These are phyloP conservation scores for Embiotoca jacksoni DNA, from an alignment of 2,113 vertebrate species.

Conservation along the genomic window DNA sequence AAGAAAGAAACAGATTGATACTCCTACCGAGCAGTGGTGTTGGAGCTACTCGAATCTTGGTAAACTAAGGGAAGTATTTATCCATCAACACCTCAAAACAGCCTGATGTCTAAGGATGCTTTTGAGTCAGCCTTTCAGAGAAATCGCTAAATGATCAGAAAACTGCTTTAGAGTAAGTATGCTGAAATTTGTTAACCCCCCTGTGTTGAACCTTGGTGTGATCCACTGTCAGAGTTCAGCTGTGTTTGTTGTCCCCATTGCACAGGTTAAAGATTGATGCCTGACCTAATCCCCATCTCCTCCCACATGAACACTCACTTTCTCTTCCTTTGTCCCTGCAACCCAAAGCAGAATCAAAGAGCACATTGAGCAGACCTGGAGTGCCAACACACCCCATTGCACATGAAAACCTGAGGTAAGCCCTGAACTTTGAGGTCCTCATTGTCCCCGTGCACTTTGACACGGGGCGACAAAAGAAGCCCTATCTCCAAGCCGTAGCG, in stretches of 20 bases:
- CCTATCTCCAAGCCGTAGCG: slow-evolving; percentile 73
- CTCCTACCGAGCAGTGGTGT: not conserved
- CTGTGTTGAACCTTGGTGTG: not conserved
- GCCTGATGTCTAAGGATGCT: not conserved
- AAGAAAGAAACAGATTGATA: not conserved
- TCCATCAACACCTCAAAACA: not conserved
- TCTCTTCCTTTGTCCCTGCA: slow-evolving; percentile 65
- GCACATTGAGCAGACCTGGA: slow-evolving; percentile 74
- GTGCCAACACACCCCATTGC: slow-evolving; percentile 79
- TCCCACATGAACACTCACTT: slow-evolving; percentile 68
- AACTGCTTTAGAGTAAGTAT: not conserved
- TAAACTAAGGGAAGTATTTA: not conserved
- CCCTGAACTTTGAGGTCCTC: slow-evolving; percentile 70
- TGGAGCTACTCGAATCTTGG: not conserved
- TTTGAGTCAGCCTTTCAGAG: not conserved
- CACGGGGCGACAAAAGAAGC: slow-evolving; percentile 69
- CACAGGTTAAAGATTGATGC: slow-evolving; percentile 80
- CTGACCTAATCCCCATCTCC: slow-evolving; percentile 68
- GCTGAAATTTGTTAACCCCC: slow-evolving; percentile 28
- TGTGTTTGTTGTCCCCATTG: slow-evolving; percentile 55
- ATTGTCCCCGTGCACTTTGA: slow-evolving; percentile 77
- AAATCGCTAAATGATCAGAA: not conserved
- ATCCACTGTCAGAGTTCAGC: slow-evolving; percentile 57
- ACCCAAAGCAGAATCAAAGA: slow-evolving; percentile 71
- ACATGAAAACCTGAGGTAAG: slow-evolving; percentile 81